Evolutionary conservation across 1,140 invertebrate species (phyloP).

Genomic region (Diorhabda sublineata): DNA sequence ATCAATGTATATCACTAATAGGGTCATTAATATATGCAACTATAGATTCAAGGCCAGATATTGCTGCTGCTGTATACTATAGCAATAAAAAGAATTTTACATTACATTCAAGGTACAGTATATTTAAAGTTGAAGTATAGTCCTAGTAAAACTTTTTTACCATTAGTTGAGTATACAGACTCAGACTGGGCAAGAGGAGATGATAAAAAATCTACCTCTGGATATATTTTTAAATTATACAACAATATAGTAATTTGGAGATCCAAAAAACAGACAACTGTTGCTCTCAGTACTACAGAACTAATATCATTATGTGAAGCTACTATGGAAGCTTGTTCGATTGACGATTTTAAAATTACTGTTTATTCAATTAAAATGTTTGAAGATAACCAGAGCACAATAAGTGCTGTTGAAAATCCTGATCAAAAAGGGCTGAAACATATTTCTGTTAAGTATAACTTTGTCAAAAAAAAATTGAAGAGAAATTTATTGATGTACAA

Average conservation of each 20-base stretch:
- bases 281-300: slow-evolving; percentile 47
- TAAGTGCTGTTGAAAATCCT: slow-evolving; percentile 16
- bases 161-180: slow-evolving; percentile 39
- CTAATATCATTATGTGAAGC: slow-evolving; percentile 47
- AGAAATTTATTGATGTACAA: slow-evolving; percentile 13
- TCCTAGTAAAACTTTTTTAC: slow-evolving; percentile 27
- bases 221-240: slow-evolving; percentile 39
- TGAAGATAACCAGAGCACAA: slow-evolving; percentile 24
- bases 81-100: background rate
- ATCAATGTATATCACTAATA: no score
- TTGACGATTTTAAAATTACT: slow-evolving; percentile 38
- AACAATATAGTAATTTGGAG: slow-evolving; percentile 43
- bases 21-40: no score
- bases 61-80: no score
- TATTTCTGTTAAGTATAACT: slow-evolving; percentile 42
- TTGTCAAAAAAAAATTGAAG: slow-evolving; percentile 34
- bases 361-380: slow-evolving; percentile 23
- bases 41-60: no score
- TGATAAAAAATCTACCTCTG: slow-evolving; percentile 37
- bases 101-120: background rate
- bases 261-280: slow-evolving; percentile 44
- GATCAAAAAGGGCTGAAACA: slow-evolving; percentile 32
- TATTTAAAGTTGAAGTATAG: background rate
- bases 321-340: slow-evolving; percentile 42
- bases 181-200: slow-evolving; percentile 37